Evolutionary conservation across 2,888 invertebrate genomes (phyloP), one percentile per base, ranked within the genome.

Genomic region (Cataglyphis albicans): DNA sequence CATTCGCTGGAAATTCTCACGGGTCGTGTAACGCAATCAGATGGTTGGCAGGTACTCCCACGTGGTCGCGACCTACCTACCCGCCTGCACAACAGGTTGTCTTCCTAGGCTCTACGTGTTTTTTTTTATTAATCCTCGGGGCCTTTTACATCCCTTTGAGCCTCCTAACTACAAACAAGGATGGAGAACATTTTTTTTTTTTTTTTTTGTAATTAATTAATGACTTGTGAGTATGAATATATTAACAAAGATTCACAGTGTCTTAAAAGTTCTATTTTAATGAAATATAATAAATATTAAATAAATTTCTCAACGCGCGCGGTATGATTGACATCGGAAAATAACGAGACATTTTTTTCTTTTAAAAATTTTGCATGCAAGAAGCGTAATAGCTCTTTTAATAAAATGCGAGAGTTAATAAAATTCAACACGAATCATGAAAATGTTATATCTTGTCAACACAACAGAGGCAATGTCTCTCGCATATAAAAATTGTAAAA

Each of bases 1-100:
- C 73, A 85, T 90, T 86, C 86, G 73, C 84, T 74, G 65, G 84
- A 87, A 87, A 85, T 86, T 75, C 89, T 74, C 85, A 38, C 68
- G 82, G 83, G 86, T 84, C 72, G 82, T 85, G 81, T 86, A 86
- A 84, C 84, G 86, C 84, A 88, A 91, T 90, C 80, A 90, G 83
- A 70, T 67, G 57, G 44, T 61, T 87, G 87, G 70, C 88, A 86
- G 84, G 84, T 88, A 87, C 65, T 87, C 86, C 86, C 89, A 64
- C 80, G 84, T 87, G 90, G 83, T 84, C 83, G 82, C 74, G 81
- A 88, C 80, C 80, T 84, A 84, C 63, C 78, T 48, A 84, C 57
- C 78, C 41, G 59, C 74, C 65, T 18, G 65, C 55, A 63, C 76
- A 76, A 76, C 76, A 76, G 76, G 76, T 76, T 83, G 81, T 65